These are phyloP conservation scores for Salmo trutta DNA, from an alignment of 2,797 vertebrate genomes.

Conservation along the genomic window DNA sequence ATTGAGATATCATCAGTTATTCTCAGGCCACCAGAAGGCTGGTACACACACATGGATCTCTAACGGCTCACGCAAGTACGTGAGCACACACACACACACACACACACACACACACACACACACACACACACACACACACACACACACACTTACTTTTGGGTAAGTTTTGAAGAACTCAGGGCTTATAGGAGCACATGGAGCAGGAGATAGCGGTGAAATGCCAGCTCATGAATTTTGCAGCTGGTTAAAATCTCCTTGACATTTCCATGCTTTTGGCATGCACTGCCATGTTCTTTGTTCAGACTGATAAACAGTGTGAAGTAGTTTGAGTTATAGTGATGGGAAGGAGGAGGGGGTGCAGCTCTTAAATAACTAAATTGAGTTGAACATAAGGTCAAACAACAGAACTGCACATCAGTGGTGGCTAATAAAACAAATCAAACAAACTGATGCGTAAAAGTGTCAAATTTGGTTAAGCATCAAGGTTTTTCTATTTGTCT, in stretches of 20 bases:
- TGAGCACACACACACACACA: slow-evolving; percentile 15
- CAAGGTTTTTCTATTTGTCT: too few relatives aligned
- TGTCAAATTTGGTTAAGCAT: neutral
- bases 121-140: neutral
- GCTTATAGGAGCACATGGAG: slow-evolving; percentile 21
- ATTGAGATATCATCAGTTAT: slow-evolving; percentile 52
- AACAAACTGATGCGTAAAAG: neutral
- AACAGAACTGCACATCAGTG: neutral
- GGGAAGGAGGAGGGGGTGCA: slow-evolving; percentile 4
- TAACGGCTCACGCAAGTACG: slow-evolving; percentile 12
- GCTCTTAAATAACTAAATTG: slow-evolving; percentile 15
- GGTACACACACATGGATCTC: neutral
- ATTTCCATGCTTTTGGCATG: slow-evolving; percentile 52
- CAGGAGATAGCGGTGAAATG: slow-evolving; percentile 50
- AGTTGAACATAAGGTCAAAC: slow-evolving; percentile 18
- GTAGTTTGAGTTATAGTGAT: slow-evolving; percentile 18
- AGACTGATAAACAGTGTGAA: slow-evolving; percentile 19
- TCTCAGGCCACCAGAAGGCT: slow-evolving; percentile 10
- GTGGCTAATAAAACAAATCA: neutral
- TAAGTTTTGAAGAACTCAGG: slow-evolving; percentile 19
- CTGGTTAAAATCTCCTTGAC: slow-evolving; percentile 60
- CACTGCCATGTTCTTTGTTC: slow-evolving; percentile 11
- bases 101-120: slow-evolving; percentile 17
- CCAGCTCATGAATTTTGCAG: slow-evolving; percentile 58
- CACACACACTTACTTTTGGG: slow-evolving; percentile 27